phyloP scores from a whole-genome alignment of 2,113 vertebrate species.

The Fulmarus glacialis region DNA sequence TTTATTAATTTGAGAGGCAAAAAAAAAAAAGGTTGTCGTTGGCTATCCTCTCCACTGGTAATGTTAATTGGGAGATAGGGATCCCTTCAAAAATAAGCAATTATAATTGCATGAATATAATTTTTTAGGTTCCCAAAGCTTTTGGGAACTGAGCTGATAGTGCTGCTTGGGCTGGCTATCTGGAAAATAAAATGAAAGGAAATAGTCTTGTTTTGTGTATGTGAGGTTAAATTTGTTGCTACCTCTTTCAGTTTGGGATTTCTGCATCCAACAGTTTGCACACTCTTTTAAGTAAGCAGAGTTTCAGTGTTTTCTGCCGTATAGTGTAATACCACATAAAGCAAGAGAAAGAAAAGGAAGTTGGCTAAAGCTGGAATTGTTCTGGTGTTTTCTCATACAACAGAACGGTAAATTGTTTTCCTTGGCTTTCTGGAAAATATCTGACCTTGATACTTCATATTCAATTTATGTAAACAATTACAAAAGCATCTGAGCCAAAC shows the following conservation, averaged over 20 bases:
- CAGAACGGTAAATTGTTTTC: constrained; percentile 47
- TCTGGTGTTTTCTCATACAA: constrained; percentile 33
- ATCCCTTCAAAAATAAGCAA: background rate
- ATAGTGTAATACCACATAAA: background rate
- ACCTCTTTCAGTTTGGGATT: background rate
- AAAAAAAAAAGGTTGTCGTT: background rate
- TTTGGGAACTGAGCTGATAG: background rate
- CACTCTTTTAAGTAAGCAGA: background rate
- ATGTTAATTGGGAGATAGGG: background rate
- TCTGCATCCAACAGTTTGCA: background rate
- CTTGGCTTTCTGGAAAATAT: constrained; percentile 61
- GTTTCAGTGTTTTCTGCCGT: background rate
- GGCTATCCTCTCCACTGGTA: background rate
- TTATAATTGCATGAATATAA: background rate
- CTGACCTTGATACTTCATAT: constrained; percentile 62
- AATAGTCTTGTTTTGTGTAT: background rate
- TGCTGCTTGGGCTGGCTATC: background rate
- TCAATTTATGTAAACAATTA: constrained; percentile 66
- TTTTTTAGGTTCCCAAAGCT: background rate
- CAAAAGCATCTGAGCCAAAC: constrained; percentile 31
- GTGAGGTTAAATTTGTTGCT: background rate
- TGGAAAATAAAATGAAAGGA: background rate
- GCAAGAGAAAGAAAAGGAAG: constrained; percentile 16
- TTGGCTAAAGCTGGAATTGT: constrained; percentile 7
- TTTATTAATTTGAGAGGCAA: background rate